Evolutionary conservation across 2,113 vertebrate species (phyloP).

Genomic region (Corvus moneduloides): DNA sequence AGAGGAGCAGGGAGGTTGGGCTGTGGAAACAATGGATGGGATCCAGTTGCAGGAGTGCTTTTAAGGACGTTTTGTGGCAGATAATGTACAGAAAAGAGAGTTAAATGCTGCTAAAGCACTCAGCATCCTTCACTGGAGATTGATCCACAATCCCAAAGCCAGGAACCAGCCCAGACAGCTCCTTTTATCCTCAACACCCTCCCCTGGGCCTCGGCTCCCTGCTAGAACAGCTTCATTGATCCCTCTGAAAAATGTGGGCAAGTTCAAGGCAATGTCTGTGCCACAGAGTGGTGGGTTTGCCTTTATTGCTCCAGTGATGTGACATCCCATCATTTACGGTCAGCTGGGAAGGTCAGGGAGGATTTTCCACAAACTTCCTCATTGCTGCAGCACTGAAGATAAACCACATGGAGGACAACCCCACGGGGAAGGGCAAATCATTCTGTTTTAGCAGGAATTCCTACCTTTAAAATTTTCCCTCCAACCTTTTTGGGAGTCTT

Average conservation of each 20-base stretch:
- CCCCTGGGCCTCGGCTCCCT: neutral
- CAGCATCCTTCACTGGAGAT: neutral
- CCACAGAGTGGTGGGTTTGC: neutral
- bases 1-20: neutral
- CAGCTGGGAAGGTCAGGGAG: neutral
- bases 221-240: constrained; percentile 10
- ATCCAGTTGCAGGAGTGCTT: neutral
- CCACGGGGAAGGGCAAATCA: neutral
- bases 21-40: neutral
- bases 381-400: neutral
- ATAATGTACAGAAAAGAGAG: neutral
- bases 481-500: neutral
- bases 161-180: constrained; percentile 3
- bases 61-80: neutral
- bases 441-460: neutral
- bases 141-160: neutral
- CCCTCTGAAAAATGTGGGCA: neutral
- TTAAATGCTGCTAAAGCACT: constrained; percentile 1
- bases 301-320: neutral
- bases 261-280: neutral
- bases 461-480: neutral
- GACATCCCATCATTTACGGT: neutral
- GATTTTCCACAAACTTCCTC: neutral
- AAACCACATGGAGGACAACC: neutral
- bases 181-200: neutral